Base-by-base conservation (phyloP, 2,797 vertebrate genomes). In the Gymnothorax reevesii region DNA sequence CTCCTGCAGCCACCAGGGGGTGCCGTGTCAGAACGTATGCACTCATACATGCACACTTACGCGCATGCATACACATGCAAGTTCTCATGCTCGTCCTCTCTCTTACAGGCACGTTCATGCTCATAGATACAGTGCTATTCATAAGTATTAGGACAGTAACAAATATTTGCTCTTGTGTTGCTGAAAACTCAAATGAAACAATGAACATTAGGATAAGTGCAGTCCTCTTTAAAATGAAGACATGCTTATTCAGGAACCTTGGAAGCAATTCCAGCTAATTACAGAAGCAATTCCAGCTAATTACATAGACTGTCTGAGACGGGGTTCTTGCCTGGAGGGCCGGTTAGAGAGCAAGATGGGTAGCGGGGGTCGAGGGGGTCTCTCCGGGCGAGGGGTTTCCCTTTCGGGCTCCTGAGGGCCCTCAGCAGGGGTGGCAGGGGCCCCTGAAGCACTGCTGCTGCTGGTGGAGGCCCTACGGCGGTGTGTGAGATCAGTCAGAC, bases 401-500 rank as follows among this genome's bases (percentile, higher is more conserved):
- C 94, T 88, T 75, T 96, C 96, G 0, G 94, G 33, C 57, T 77
- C 82, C 2, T 52, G 77, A 20, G 73, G 73, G 77, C 94, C 90
- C 89, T 98, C 97, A 0, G 94, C 92, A 0, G 94, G 94, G 91
- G 97, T 95, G 85, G 95, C 92, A 89, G 96, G 92, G 17, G 97
- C 96, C 0, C 97, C 97, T 0, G 98, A 98, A 0, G 97, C 90
- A 1, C 97, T 99, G 95, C 98, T 99, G 91, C 98, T 99, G 91
- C 98, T 98, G 54, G 97, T 98, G 73, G 98, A 99, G 0, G 98
- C 97, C 90, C 98, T 99, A 57, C 98, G 93, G 89, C 95, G 96
- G 85, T 99, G 98, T 0, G 98, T 99, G 94, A 99, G 87, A 94
- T 99, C 98, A 0, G 98, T 99, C 93, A 98, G 95, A 90, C 98